Conservation (phyloP, 2,113 vertebrate genomes). For the Corythoichthys haematopterus region DNA sequence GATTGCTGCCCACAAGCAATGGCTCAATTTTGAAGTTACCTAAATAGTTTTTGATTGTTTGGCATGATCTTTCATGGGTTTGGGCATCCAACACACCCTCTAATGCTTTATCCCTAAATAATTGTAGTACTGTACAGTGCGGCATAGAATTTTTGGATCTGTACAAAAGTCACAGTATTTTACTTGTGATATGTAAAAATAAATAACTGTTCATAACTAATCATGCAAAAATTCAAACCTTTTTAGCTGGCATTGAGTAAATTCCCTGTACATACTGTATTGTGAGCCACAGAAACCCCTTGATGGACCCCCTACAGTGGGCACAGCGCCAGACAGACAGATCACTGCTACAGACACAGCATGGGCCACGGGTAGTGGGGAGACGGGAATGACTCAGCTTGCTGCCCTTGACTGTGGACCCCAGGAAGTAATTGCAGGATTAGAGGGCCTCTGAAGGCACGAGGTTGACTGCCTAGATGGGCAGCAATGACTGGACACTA, state of each 20-base stretch:
- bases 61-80: too few species aligned
- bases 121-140: too few species aligned
- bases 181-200: not conserved
- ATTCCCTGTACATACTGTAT: constrained; percentile 4
- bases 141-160: too few species aligned
- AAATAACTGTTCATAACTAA: constrained; percentile 23
- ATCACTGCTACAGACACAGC: constrained; percentile 44
- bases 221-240: constrained; percentile 2
- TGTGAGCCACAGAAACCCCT: constrained; percentile 1
- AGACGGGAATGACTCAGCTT: constrained; percentile 55
- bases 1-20: too few species aligned
- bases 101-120: not conserved
- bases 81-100: not conserved
- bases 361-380: constrained; percentile 8
- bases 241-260: constrained; percentile 4
- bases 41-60: too few species aligned
- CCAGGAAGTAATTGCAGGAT: constrained; percentile 45
- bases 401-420: constrained; percentile 30
- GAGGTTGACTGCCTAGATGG: constrained; percentile 13
- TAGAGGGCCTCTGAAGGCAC: constrained; percentile 24
- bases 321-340: constrained; percentile 53
- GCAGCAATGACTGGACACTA: constrained; percentile 9
- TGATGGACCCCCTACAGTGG: constrained; percentile 15
- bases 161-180: not conserved
- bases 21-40: too few species aligned